Conservation (phyloP, 2,797 vertebrate genomes). For the Trichosurus vulpecula region DNA sequence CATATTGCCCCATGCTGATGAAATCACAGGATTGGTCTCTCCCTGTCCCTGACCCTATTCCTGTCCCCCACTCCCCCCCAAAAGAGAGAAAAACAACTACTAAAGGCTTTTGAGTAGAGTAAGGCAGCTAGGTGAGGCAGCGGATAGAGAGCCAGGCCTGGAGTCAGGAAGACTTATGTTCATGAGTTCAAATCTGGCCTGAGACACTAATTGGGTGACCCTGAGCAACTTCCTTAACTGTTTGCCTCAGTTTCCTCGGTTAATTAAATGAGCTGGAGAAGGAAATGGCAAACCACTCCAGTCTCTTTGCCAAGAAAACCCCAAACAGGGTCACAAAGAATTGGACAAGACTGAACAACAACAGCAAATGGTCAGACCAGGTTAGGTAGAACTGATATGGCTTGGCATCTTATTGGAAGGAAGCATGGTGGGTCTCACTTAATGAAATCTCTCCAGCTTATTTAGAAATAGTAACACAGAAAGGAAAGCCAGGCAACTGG, state of each 20-base stretch:
- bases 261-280: neutral
- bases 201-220: neutral
- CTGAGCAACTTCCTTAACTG: neutral
- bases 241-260: neutral
- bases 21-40: neutral
- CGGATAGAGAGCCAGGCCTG: neutral
- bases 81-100: neutral
- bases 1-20: neutral
- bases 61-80: too few relatives aligned
- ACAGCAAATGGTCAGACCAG: neutral
- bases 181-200: neutral
- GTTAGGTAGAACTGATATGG: neutral
- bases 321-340: neutral
- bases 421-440: neutral
- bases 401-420: neutral
- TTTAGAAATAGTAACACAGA: neutral
- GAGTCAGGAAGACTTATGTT: neutral
- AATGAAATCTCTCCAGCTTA: neutral
- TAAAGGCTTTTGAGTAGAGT: neutral
- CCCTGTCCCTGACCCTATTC: too few relatives aligned
- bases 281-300: neutral
- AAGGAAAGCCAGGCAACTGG: neutral
- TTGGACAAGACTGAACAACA: neutral
- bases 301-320: too few relatives aligned
- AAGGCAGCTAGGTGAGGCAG: neutral